phyloP scores from a whole-genome alignment of 1,140 invertebrate genomes.

The Idris sp. region DNA sequence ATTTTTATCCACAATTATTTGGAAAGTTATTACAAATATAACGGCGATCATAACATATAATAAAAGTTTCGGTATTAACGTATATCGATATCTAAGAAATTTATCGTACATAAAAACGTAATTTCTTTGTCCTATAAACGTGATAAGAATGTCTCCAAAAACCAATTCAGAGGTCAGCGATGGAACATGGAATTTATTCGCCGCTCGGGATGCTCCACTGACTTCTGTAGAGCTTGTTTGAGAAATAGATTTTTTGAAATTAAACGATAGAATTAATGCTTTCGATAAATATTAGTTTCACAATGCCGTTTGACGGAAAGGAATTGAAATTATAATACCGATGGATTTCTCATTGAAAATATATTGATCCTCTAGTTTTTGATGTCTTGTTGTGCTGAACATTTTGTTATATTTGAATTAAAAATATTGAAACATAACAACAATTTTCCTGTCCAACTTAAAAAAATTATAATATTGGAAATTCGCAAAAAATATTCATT shows the following conservation, averaged over 20 bases:
- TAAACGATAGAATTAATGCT: conserved; percentile 39
- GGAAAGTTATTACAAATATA: conserved; percentile 36
- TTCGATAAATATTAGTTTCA: conserved; percentile 44
- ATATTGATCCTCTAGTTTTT: no score
- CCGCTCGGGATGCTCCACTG: conserved; percentile 29
- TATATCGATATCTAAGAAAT: conserved; percentile 42
- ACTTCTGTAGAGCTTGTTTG: conserved; percentile 40
- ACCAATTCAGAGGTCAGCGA: conserved; percentile 45
- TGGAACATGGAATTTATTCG: conserved; percentile 50
- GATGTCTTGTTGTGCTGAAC: no score
- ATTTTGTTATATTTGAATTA: no score
- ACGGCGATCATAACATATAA: conserved; percentile 37
- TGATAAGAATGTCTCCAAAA: conserved; percentile 57
- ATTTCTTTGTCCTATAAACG: conserved; percentile 56
- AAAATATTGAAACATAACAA: no score
- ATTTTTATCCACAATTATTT: conserved; percentile 22
- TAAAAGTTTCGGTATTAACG: conserved; percentile 42
- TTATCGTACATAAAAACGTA: conserved; percentile 58
- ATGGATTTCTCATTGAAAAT: conserved; percentile 9
- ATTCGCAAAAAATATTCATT: no score
- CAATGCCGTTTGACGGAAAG: conserved; percentile 12
- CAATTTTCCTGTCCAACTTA: no score
- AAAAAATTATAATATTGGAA: no score
- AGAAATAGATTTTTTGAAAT: conserved; percentile 50
- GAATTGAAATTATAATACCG: conserved; percentile 19